These are phyloP conservation scores for Mastomys natalensis DNA, from an alignment of 2,113 vertebrate species.

Conservation along the genomic window DNA sequence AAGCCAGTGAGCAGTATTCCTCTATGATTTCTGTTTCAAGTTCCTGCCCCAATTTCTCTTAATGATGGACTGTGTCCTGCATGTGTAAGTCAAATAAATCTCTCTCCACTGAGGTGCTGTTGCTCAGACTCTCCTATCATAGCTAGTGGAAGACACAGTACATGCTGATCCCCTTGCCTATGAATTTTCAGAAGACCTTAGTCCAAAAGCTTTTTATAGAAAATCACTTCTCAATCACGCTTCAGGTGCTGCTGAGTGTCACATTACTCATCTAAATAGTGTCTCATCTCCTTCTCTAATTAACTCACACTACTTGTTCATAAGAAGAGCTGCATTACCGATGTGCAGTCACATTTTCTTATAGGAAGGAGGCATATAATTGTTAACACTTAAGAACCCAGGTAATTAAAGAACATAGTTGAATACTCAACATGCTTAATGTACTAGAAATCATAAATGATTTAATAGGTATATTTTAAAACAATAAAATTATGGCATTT, in stretches of 20 bases:
- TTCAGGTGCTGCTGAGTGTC: not conserved
- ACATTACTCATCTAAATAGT: not conserved
- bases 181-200: constrained; percentile 10
- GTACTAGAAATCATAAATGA: constrained; percentile 65
- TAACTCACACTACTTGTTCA: constrained; percentile 41
- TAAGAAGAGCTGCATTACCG: not conserved
- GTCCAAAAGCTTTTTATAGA: not conserved
- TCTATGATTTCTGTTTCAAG: not conserved
- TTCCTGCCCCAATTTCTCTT: not conserved
- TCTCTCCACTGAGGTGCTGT: not conserved
- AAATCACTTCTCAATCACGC: not conserved
- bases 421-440: constrained; percentile 68
- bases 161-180: not conserved
- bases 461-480: constrained; percentile 62
- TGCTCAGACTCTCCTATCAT: not conserved
- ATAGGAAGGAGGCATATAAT: constrained; percentile 61
- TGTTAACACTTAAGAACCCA: constrained; percentile 68
- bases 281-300: constrained; percentile 42
- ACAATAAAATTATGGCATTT: constrained; percentile 54
- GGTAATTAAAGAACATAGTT: constrained; percentile 67
- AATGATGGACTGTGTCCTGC: not conserved
- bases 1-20: not conserved
- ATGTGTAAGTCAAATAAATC: not conserved
- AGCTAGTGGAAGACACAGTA: not conserved
- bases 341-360: constrained; percentile 44